Percentiles rank a stretch among this genome's conserved stretches.
Evolutionary conservation across 2,888 invertebrate species (phyloP).

Genomic region (Eupithecia dodoneata): DNA sequence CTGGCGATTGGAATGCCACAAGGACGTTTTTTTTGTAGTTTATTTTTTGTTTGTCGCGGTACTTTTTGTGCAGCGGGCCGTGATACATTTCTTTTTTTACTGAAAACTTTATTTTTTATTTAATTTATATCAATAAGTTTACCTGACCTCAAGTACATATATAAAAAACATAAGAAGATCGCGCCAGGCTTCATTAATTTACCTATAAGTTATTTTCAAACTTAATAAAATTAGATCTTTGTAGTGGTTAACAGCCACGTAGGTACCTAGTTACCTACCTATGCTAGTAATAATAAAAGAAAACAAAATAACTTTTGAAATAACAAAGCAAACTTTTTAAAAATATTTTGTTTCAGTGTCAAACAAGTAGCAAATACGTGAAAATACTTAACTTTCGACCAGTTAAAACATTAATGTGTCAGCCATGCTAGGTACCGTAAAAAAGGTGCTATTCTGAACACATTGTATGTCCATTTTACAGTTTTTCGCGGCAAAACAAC

Average conservation of each 20-base stretch:
- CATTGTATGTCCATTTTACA: constrained; percentile 35
- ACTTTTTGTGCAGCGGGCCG: constrained; percentile 12
- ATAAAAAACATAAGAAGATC: too few species aligned
- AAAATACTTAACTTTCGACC: neutral
- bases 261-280: neutral
- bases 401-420: neutral
- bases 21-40: constrained; percentile 34
- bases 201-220: too few species aligned
- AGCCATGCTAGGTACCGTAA: constrained; percentile 6
- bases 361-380: neutral
- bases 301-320: neutral
- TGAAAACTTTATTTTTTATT: neutral
- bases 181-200: too few species aligned
- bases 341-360: neutral
- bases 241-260: neutral
- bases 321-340: neutral
- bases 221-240: neutral
- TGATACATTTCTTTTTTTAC: neutral
- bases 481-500: constrained; percentile 31
- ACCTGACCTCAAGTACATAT: too few species aligned
- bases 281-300: neutral
- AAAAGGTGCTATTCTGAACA: neutral
- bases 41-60: constrained; percentile 15
- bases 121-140: neutral
- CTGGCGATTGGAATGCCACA: constrained; percentile 51